phyloP scores from a whole-genome alignment of 2,888 invertebrate genomes.

The Tipula lateralis region DNA sequence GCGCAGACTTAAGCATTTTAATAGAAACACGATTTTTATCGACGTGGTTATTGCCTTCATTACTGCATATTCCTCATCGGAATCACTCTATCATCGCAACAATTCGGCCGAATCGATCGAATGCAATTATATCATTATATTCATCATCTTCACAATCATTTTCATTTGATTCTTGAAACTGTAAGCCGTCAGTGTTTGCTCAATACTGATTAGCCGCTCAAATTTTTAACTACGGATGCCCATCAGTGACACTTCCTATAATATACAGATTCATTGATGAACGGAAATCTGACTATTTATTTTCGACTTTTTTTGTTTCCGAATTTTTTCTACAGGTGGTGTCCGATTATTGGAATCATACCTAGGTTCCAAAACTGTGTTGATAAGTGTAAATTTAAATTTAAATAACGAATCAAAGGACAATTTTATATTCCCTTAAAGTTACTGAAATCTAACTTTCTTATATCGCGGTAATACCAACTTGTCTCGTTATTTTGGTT shows the following conservation, averaged over 20 bases:
- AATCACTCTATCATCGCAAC: slow-evolving; percentile 34
- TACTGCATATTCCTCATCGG: neutral
- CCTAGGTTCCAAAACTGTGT: slow-evolving; percentile 27
- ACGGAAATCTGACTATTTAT: neutral
- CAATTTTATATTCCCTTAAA: no score
- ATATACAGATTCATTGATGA: neutral
- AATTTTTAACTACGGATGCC: slow-evolving; percentile 27
- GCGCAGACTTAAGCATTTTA: slow-evolving; percentile 9
- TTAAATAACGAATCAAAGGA: slow-evolving; percentile 20
- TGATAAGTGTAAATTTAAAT: slow-evolving; percentile 16
- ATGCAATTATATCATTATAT: slow-evolving; percentile 32
- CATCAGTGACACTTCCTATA: neutral
- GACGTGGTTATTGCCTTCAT: neutral
- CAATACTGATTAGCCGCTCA: slow-evolving; percentile 19
- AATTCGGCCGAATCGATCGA: slow-evolving; percentile 32
- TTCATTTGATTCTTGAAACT: neutral
- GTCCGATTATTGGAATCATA: neutral
- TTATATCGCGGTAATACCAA: no score
- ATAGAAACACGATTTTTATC: neutral
- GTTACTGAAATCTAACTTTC: no score
- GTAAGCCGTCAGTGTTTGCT: slow-evolving; percentile 12
- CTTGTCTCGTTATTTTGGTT: no score
- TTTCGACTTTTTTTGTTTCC: neutral
- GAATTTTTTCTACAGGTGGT: neutral
- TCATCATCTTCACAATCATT: slow-evolving; percentile 28